phyloP scores from a whole-genome alignment of 2,113 vertebrate species.

The Callaeas wilsoni region DNA sequence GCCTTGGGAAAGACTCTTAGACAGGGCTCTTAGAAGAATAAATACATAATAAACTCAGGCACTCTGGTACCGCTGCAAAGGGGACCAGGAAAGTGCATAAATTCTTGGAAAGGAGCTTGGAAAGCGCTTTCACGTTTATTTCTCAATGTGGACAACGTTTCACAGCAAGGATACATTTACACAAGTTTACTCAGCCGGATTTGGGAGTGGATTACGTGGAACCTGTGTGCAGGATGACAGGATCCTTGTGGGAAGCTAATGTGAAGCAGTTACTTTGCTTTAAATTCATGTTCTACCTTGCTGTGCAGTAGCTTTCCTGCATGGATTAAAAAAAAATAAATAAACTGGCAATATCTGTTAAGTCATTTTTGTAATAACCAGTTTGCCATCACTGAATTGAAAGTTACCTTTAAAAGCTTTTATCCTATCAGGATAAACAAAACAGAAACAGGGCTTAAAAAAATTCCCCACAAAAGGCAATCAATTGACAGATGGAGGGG shows the following conservation, averaged over 20 bases:
- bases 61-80: too few relatives aligned
- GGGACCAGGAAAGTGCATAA: neutral
- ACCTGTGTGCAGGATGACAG: neutral
- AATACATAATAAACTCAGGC: neutral
- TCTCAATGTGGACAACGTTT: neutral
- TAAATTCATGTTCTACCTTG: neutral
- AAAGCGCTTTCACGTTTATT: neutral
- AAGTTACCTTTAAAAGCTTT: neutral
- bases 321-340: neutral
- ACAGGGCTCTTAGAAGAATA: neutral
- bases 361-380: neutral
- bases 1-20: neutral
- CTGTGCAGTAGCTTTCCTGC: neutral
- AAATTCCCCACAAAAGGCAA: neutral
- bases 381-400: neutral
- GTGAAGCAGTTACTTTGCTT: neutral
- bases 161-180: neutral
- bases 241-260: neutral
- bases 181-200: neutral
- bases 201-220: neutral
- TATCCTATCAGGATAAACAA: neutral
- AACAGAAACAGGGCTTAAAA: neutral
- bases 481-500: neutral
- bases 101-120: neutral
- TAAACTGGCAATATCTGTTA: neutral